phyloP scores from a whole-genome alignment of 2,113 vertebrate genomes.

The Zosterops borbonicus region DNA sequence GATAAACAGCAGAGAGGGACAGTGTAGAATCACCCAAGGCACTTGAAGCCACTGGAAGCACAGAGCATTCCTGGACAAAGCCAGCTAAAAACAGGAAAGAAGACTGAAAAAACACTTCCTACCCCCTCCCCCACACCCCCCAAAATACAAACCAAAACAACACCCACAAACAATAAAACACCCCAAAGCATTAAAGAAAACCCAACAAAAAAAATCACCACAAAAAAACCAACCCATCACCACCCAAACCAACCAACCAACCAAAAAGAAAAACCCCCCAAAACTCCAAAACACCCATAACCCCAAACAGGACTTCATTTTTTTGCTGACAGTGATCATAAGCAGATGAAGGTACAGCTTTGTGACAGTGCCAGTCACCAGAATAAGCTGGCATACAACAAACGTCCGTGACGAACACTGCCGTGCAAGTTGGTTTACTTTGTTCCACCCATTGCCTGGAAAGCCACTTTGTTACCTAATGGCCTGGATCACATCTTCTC shows the following conservation, averaged over 20 bases:
- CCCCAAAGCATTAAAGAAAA: not conserved
- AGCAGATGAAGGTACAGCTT: not conserved
- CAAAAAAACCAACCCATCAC: not conserved
- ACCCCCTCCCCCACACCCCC: rapidly evolving
- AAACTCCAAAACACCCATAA: not conserved
- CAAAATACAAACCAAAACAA: not conserved
- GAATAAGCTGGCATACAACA: not conserved
- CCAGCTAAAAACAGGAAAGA: not conserved
- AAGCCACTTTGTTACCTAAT: not conserved
- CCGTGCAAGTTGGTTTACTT: rapidly evolving
- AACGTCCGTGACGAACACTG: not conserved
- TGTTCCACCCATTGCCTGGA: not conserved
- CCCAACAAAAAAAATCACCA: not conserved
- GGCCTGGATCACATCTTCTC: not conserved
- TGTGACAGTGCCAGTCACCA: not conserved
- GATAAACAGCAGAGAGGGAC: not conserved
- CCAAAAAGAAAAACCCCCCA: not conserved
- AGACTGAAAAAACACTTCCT: not conserved
- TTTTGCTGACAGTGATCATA: not conserved
- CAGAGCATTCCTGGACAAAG: not conserved
- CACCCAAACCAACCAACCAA: not conserved
- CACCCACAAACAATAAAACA: not conserved
- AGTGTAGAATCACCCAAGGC: not conserved
- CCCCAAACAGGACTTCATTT: not conserved
- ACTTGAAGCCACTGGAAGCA: not conserved